Percentiles rank a stretch among this genome's conserved stretches.
Evolutionary conservation across 64 coral and sea anemone genomes (phyloP).

Genomic region (Anthopleura sola): DNA sequence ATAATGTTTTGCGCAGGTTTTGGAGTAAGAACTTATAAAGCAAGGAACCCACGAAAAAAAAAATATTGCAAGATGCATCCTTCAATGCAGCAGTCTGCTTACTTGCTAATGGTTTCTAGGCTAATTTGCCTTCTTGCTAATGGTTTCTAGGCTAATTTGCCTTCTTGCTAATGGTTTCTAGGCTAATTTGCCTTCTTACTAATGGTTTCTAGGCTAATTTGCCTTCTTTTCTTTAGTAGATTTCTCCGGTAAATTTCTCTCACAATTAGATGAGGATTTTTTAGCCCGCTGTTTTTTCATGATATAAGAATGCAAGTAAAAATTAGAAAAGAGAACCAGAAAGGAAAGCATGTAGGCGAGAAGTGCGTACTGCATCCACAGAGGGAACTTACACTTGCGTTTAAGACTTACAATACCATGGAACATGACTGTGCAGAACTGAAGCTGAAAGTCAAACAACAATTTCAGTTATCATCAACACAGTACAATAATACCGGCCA

Average conservation of each 20-base stretch:
- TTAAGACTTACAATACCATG: slow-evolving; percentile 60
- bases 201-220: neutral
- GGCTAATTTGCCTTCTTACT: too few relatives aligned
- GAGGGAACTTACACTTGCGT: slow-evolving; percentile 63
- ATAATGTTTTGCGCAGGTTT: too few relatives aligned
- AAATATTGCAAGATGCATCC: too few relatives aligned
- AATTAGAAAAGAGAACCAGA: slow-evolving; percentile 83
- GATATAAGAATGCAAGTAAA: slow-evolving; percentile 81
- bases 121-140: too few relatives aligned
- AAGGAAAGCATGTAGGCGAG: slow-evolving; percentile 84
- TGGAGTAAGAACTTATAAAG: too few relatives aligned
- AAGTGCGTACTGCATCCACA: slow-evolving; percentile 67
- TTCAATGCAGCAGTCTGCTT: too few relatives aligned
- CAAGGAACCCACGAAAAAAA: too few relatives aligned
- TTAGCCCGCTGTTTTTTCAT: neutral
- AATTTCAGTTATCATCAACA: neutral
- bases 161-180: too few relatives aligned
- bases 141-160: too few relatives aligned
- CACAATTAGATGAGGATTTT: neutral
- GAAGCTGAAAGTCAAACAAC: slow-evolving; percentile 38
- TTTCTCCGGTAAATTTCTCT: neutral
- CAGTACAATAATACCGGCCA: neutral
- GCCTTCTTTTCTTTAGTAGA: neutral
- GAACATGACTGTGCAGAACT: slow-evolving; percentile 63
- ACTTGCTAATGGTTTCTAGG: too few relatives aligned